Conservation (phyloP, 2,888 invertebrate genomes). For the Prosapia bicincta region DNA sequence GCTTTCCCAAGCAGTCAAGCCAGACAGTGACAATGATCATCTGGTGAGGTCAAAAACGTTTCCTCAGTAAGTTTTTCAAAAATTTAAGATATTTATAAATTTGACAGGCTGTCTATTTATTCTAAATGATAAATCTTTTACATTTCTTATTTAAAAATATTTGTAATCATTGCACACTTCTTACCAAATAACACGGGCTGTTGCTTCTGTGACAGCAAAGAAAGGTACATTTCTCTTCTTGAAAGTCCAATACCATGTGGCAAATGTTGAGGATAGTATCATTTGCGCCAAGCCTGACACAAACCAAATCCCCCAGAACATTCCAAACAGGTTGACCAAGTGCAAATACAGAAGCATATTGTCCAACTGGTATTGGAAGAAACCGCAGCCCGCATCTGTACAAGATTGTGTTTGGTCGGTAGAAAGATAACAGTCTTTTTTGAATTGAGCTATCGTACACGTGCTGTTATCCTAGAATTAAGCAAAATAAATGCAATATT, state of each 20-base stretch:
- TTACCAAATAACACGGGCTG: conserved; percentile 66
- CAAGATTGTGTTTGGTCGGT: conserved; percentile 32
- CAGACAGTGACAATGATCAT: too few species aligned
- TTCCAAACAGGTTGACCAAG: conserved; percentile 67
- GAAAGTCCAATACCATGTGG: conserved; percentile 94
- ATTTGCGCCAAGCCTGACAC: conserved; percentile 86
- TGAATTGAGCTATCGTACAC: conserved; percentile 58
- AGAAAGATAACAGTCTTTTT: conserved; percentile 47
- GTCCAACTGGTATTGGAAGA: conserved; percentile 58
- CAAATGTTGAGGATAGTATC: conserved; percentile 84
- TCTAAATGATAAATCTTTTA: too few species aligned
- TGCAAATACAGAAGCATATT: conserved; percentile 51
- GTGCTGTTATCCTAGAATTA: conserved; percentile 46
- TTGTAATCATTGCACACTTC: too few species aligned
- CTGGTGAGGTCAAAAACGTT: too few species aligned
- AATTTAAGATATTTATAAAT: too few species aligned
- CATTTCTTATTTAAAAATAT: too few species aligned
- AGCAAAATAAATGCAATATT: conserved; percentile 8
- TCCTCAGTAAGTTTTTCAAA: too few species aligned
- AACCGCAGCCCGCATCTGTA: conserved; percentile 56
- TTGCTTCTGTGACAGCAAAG: conserved; percentile 73
- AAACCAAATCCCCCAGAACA: conserved; percentile 91
- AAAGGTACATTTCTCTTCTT: conserved; percentile 76
- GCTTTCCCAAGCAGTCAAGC: too few species aligned
- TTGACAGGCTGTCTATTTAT: too few species aligned